phyloP scores from a whole-genome alignment of 2,113 vertebrate species.

The Cyprinus carpio region DNA sequence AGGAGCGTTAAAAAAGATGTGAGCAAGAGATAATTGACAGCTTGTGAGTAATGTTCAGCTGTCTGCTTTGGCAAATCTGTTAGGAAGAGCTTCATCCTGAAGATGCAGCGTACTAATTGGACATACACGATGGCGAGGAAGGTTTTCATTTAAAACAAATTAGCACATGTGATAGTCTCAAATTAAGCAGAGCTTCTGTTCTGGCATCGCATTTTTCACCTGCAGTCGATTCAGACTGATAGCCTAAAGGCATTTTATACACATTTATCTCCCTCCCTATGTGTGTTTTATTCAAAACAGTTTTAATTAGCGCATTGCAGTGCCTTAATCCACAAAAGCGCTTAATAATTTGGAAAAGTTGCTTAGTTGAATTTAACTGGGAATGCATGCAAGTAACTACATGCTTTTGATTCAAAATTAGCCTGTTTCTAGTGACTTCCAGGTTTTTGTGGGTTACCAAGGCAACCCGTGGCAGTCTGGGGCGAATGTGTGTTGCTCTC shows the following conservation, averaged over 20 bases:
- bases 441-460: constrained; percentile 62
- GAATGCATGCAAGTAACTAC: background rate
- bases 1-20: background rate
- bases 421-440: constrained; percentile 36
- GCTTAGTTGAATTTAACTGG: constrained; percentile 20
- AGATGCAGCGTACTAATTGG: constrained; percentile 65
- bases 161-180: constrained; percentile 66
- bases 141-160: constrained; percentile 69
- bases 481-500: background rate
- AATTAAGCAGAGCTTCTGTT: constrained; percentile 63
- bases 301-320: constrained; percentile 43
- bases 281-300: constrained; percentile 14
- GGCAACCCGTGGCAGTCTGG: constrained; percentile 59
- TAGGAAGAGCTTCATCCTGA: constrained; percentile 54
- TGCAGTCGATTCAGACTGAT: constrained; percentile 50
- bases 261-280: background rate
- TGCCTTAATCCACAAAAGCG: background rate
- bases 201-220: constrained; percentile 42
- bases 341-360: constrained; percentile 18
- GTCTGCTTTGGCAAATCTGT: constrained; percentile 56
- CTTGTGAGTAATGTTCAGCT: constrained; percentile 59
- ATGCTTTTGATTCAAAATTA: constrained; percentile 47
- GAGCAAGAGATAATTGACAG: constrained; percentile 57
- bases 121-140: constrained; percentile 54
- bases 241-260: constrained; percentile 45